A percentile compares a stretch with the other conserved stretches of the same genome.
Evolutionary conservation across 2,113 vertebrate species (phyloP).

Genomic region (Coregonus clupeaformis): DNA sequence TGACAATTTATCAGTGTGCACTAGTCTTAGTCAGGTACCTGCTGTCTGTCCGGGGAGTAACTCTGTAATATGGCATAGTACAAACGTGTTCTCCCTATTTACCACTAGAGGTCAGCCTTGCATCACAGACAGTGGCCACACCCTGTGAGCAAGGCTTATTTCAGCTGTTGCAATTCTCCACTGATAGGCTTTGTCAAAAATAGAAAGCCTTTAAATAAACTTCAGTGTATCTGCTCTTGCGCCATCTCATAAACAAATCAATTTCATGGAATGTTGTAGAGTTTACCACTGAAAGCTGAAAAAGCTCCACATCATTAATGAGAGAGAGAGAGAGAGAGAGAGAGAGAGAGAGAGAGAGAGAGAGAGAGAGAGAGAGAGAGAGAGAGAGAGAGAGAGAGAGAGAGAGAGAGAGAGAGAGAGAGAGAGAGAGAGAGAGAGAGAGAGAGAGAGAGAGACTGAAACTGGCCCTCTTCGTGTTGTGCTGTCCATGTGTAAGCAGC

Average conservation of each 20-base stretch:
- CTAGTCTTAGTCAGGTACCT: no score
- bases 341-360: slow-evolving; percentile 62
- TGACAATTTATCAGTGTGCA: no score
- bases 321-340: slow-evolving; percentile 7
- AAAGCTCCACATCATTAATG: slow-evolving; percentile 51
- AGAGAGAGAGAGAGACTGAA: slow-evolving; percentile 61
- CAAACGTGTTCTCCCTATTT: background rate
- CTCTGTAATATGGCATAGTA: background rate
- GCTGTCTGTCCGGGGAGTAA: background rate
- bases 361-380: slow-evolving; percentile 48
- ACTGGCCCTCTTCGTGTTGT: slow-evolving; percentile 70
- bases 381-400: slow-evolving; percentile 47
- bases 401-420: slow-evolving; percentile 34
- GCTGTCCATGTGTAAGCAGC: slow-evolving; percentile 59
- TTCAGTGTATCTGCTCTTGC: slow-evolving; percentile 69
- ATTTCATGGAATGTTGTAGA: slow-evolving; percentile 69
- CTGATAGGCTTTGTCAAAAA: slow-evolving; percentile 67
- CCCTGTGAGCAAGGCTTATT: background rate
- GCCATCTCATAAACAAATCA: slow-evolving; percentile 70
- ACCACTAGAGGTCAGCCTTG: slow-evolving; percentile 23
- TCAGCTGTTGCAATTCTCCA: slow-evolving; percentile 43
- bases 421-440: background rate
- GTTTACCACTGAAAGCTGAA: slow-evolving; percentile 68
- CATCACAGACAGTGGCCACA: slow-evolving; percentile 8
- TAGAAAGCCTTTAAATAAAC: slow-evolving; percentile 75